Evolutionary conservation across 2,113 vertebrate species (phyloP).

Genomic region (Hemichromis elongatus): DNA sequence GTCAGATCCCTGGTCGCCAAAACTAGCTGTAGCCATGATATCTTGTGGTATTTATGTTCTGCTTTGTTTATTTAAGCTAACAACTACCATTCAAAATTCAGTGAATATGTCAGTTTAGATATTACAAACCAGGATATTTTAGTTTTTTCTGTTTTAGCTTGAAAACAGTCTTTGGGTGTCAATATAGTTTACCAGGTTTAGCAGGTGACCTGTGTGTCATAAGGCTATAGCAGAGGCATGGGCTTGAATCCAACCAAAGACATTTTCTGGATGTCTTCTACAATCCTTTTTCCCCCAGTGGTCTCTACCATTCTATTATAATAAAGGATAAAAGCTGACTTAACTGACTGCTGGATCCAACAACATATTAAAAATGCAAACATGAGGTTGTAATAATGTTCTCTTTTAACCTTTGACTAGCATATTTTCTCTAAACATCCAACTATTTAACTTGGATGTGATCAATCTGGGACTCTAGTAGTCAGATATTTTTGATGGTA

Average conservation of each 20-base stretch:
- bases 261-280: not conserved
- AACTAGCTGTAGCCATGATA: not conserved
- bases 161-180: not conserved
- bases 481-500: not conserved
- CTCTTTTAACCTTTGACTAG: not conserved
- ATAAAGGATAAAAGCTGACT: not conserved
- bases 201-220: not conserved
- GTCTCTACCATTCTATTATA: not conserved
- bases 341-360: not conserved
- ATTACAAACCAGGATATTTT: no score
- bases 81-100: not conserved
- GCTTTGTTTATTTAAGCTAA: not conserved
- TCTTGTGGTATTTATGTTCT: not conserved
- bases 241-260: not conserved
- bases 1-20: not conserved
- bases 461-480: not conserved
- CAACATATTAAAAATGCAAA: not conserved
- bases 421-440: not conserved
- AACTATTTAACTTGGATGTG: not conserved
- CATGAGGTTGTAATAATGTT: not conserved
- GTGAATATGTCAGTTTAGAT: no score
- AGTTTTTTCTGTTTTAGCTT: no score
- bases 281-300: rapidly evolving
- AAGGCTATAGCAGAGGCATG: not conserved
- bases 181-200: not conserved